A percentile compares a stretch with the other conserved stretches of the same genome.
Conservation (phyloP, 2,113 vertebrate species). For the Spermophilus dauricus region DNA sequence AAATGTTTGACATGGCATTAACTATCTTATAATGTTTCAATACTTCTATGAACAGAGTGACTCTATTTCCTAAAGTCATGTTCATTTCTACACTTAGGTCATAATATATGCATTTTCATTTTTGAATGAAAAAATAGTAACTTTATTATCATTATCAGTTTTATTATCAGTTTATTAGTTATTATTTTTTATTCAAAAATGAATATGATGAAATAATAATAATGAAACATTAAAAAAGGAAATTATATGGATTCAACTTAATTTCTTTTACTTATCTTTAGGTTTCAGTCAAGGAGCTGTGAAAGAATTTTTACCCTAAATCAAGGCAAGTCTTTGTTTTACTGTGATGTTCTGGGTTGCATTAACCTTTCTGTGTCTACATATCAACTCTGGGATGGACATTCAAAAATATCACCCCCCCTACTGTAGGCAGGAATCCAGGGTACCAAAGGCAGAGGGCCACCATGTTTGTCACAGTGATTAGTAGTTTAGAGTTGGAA, state of each 20-base stretch:
- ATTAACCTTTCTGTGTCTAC: background rate
- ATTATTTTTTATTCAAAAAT: too few relatives aligned
- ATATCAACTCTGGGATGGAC: background rate
- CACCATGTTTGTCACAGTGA: background rate
- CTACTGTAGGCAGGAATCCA: background rate
- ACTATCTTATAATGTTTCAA: background rate
- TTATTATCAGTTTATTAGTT: too few relatives aligned
- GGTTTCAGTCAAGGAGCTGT: background rate
- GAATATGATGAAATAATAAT: background rate
- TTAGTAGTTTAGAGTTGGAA: background rate
- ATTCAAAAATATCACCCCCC: background rate
- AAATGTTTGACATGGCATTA: background rate
- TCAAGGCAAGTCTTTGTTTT: background rate
- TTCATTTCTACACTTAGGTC: background rate
- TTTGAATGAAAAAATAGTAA: background rate
- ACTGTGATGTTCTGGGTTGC: background rate
- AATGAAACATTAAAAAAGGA: background rate
- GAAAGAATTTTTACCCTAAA: background rate
- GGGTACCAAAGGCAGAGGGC: background rate
- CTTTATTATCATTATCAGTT: too few relatives aligned
- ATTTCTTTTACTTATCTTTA: background rate
- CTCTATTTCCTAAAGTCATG: background rate
- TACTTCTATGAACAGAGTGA: background rate
- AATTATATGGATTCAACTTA: background rate
- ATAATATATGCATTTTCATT: background rate